Conservation (phyloP, 2,797 vertebrate genomes). For the Meda fulgida region DNA sequence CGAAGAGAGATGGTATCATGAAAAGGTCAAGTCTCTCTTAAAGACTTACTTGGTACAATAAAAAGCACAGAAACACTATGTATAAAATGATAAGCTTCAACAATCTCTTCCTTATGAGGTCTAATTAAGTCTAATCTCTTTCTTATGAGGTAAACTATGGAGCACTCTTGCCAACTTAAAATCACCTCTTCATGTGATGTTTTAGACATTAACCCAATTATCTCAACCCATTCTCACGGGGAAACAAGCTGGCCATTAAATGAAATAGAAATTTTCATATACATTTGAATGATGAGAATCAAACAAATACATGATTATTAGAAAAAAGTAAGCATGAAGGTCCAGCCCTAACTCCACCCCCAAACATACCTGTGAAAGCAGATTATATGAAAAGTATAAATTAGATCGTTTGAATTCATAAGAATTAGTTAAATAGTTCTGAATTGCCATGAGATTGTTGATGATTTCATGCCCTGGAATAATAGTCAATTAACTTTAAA, state of each 20-base stretch:
- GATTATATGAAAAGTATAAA: not conserved
- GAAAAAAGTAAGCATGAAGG: too few species aligned
- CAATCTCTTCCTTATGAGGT: not conserved
- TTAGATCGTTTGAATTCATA: not conserved
- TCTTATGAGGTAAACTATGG: not conserved
- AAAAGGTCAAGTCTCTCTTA: not conserved
- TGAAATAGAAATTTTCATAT: too few species aligned
- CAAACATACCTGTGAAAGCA: not conserved
- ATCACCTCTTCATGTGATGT: not conserved
- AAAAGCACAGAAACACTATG: not conserved
- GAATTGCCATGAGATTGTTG: too few species aligned
- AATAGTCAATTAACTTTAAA: too few species aligned
- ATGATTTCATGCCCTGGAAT: too few species aligned
- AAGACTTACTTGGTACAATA: not conserved
- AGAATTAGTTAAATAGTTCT: not conserved
- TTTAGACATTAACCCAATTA: not conserved
- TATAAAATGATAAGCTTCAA: not conserved
- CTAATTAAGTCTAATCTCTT: not conserved
- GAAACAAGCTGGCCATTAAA: not conserved
- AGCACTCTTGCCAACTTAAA: not conserved
- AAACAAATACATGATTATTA: too few species aligned
- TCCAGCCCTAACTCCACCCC: not conserved
- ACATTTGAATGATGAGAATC: not conserved
- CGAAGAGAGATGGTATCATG: not conserved
- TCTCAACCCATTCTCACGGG: not conserved